Percentiles rank a stretch among this genome's conserved stretches.
These are phyloP conservation scores for Brachypodius melanocephalos DNA, from an alignment of 2,113 vertebrate genomes.

Conservation along the genomic window DNA sequence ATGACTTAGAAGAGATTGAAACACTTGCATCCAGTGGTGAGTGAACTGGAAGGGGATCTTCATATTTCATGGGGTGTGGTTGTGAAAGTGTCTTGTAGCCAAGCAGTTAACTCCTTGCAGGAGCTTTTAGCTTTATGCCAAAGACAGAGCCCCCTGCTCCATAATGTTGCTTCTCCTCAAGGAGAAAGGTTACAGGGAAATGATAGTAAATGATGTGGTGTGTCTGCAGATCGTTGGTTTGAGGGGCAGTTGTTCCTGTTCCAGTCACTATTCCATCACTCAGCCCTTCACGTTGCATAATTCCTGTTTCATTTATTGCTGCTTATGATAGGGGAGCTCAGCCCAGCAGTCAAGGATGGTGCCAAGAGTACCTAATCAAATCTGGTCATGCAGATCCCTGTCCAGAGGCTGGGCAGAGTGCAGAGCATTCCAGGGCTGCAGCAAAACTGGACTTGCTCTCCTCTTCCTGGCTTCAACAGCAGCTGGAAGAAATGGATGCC, in stretches of 20 bases:
- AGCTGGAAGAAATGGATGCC: background rate
- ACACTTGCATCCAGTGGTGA: background rate
- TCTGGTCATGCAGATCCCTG: background rate
- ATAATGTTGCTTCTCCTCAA: background rate
- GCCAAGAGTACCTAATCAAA: conserved; percentile 31
- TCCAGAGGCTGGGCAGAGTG: accelerated
- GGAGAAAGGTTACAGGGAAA: background rate
- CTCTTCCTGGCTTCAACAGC: background rate
- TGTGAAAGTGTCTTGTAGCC: background rate
- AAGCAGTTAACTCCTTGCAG: background rate
- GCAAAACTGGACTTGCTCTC: background rate
- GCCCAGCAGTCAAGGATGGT: background rate
- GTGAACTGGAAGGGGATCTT: background rate
- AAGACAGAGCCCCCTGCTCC: background rate
- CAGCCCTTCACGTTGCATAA: background rate
- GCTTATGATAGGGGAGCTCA: background rate
- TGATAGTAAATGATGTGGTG: background rate
- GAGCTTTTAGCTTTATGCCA: background rate
- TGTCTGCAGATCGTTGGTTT: background rate
- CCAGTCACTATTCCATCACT: background rate
- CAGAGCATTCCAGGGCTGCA: background rate
- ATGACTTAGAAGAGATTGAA: background rate
- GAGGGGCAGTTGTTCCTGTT: background rate
- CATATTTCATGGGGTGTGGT: background rate
- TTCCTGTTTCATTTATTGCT: conserved; percentile 8